Evolutionary conservation across 2,888 invertebrate genomes (phyloP), one percentile per base, ranked within the genome.

Genomic region (Sphaerophoria taeniata): DNA sequence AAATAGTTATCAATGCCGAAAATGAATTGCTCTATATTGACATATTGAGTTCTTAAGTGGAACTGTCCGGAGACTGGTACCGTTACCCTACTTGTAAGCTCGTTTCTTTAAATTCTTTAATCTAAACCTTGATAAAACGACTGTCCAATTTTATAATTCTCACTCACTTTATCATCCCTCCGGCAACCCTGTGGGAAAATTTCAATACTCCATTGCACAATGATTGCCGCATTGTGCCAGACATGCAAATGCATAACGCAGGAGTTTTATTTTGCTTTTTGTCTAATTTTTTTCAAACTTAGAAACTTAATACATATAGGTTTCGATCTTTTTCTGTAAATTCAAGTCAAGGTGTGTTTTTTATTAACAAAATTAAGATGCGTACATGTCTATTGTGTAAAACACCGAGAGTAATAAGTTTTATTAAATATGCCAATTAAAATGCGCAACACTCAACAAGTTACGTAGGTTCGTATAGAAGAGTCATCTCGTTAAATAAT

Each of bases 401-500:
- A 11, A 43, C 1, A 39, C 11, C 9, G 12, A 9, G 43, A 12
- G 6, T 7, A 11, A 11, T 43, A 11, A 11, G 9, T 43, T 43
- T 43, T 12, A 11, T 53, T 61, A 47, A 73, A 67, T 33, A 16
- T 45, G 47, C 9, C 74, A 79, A 70, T 84, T 78, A 70, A 53
- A 74, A 83, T 74, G 65, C 71, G 79, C 73, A 70, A 74, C 63
- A 34, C 43, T 55, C 31, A 11, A 51, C 0, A n/a, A 2, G 39
- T 75, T 69, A 55, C n/a, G 14, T 24, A 12, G 33, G 36, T 51
- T 36, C 67, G 70, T 78, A 24, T 24, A 58, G 70, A 56, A 69
- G 24, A 33, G 34, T 60, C 24, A 79, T 79, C 78, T 73, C 56
- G 12, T 33, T 55, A 60, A 63, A 58, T 74, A 76, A 84, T 76